Base-by-base conservation (phyloP, 2,888 invertebrate genomes). In the Meiosimyza decipiens region DNA sequence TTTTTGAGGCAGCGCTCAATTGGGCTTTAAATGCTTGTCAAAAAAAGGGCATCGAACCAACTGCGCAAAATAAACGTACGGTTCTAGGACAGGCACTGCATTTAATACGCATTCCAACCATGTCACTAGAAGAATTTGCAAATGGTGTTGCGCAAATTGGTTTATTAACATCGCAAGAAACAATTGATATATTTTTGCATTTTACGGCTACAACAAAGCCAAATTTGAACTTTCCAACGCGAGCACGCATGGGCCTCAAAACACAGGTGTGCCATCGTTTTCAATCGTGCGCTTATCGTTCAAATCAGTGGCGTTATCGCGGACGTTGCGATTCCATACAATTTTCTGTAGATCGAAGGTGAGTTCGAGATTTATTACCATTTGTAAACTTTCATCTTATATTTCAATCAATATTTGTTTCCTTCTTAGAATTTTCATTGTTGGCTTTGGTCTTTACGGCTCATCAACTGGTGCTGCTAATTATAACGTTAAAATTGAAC, bases 291-390 rank as follows among this genome's bases (percentile, higher is more conserved):
- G 98, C 98, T 6, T 98, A 97, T 87, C 91, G 98, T 80, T 96
- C 96, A 82, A 98, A 98, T 84, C 98, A 98, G 86, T 98, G 98
- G 98, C 91, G 98, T 71, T 98, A 98, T 86, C 90, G 98, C 79
- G 98, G 98, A 1, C 91, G 98, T 70, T 97, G 97, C 85, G 98
- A 98, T 86, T 96, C 96, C 73, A 98, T 98, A 85, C 97, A 98
- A 85, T 98, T 98, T 88, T 95, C 95, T 78, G 97, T 97, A 1
- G 98, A 98, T 87, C 93, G 95, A 76, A 91, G 84, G 84, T 83
- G 51, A 64, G 77, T 73, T 3, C 1, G 55, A 6, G 11, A 16
- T 5, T 69, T 59, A 15, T 28, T 40, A 50, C 16, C 28, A 59
- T n/a, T n/a, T 15, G 6, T 33, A 1, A 54, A 16, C 1, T 15